Base-by-base conservation (phyloP, 2,797 vertebrate genomes). In the Chromobotia macracanthus region DNA sequence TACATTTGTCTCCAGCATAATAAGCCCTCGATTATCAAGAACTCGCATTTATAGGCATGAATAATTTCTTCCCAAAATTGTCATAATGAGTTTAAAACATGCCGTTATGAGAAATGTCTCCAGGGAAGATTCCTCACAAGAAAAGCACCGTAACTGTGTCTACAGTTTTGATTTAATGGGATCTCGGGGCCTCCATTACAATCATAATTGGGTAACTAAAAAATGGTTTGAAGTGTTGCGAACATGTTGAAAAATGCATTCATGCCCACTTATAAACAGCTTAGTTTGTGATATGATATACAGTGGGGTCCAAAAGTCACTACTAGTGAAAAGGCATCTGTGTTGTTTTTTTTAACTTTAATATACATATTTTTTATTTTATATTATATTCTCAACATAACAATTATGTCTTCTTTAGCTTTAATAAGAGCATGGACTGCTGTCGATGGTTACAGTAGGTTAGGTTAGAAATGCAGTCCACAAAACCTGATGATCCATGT, bases 101-200 rank as follows among this genome's bases (percentile, higher is more conserved):
- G 23, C 74, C 16, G 38, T 68, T 68, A 68, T 68, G 18, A 68
- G 51, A 58, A 56, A 68, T 21, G 51, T 12, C 74, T 31, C 18
- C 12, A 31, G 71, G 48, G n/a, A 76, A 58, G 79, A 15, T 58
- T 41, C 46, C 71, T 80, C 56, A 61, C 65, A 80, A 23, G 61
- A 46, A 25, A 55, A 16, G 13, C 58, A 38, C 61, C 63, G 53
- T 13, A 77, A 76, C 35, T 56, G 28, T 19, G 13, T 53, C 50
- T 23, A 55, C 28, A 41, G 15, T 74, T 12, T 8, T 41, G 48
- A 16, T 25, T 44, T 44, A 25, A 28, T 51, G 9, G 15, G 31
- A 44, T n/a, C 50, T 44, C 66, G 48, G 65, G 61, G 64, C 61
- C 73, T 75, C 61, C 3, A n/a, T 44, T 66, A 18, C 25, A 66